phyloP scores from a whole-genome alignment of 2,888 invertebrate genomes.

The Augochlorella aurata region DNA sequence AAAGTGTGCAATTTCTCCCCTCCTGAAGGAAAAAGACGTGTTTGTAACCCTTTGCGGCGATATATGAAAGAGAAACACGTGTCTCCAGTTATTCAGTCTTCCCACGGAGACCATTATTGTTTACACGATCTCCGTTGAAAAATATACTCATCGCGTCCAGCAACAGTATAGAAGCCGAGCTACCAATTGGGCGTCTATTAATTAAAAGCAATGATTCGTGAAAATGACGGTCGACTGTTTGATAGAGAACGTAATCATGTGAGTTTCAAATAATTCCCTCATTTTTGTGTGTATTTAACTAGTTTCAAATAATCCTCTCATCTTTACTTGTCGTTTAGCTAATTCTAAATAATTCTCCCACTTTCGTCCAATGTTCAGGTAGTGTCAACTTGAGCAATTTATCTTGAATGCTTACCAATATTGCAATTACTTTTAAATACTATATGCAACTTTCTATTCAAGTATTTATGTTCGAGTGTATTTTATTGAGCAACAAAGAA shows the following conservation, averaged over 20 bases:
- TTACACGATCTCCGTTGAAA: slow-evolving; percentile 7
- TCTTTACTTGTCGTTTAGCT: too few species aligned
- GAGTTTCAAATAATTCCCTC: neutral
- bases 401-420: too few species aligned
- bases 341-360: too few species aligned
- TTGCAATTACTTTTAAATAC: too few species aligned
- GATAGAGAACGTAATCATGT: slow-evolving; percentile 11
- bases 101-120: slow-evolving; percentile 15
- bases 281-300: neutral
- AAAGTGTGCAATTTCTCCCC: slow-evolving; percentile 45
- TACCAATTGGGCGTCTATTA: neutral
- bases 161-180: neutral
- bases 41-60: slow-evolving; percentile 26
- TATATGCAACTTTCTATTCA: too few species aligned
- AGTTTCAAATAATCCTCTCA: too few species aligned
- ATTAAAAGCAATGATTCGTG: neutral
- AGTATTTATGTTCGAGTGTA: too few species aligned
- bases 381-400: too few species aligned
- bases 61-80: slow-evolving; percentile 53
- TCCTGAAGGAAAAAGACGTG: slow-evolving; percentile 20
- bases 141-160: neutral
- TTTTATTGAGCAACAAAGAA: too few species aligned
- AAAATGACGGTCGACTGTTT: neutral
- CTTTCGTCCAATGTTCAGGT: too few species aligned
- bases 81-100: slow-evolving; percentile 32